Evolutionary conservation across 2,113 vertebrate genomes (phyloP).

Genomic region (Bubo scandiacus): DNA sequence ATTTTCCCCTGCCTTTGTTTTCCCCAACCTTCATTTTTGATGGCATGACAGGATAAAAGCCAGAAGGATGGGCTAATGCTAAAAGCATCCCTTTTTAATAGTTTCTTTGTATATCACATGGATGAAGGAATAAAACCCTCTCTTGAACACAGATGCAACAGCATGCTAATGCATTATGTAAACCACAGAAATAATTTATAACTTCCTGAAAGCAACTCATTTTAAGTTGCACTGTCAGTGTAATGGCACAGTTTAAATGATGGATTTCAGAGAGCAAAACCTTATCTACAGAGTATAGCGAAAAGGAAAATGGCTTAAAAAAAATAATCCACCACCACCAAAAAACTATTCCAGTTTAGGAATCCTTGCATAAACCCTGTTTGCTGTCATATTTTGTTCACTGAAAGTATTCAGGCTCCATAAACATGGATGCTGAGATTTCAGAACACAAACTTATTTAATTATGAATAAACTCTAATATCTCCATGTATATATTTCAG

Average conservation of each 20-base stretch:
- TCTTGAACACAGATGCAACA: not conserved
- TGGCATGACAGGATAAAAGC: not conserved
- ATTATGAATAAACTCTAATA: not conserved
- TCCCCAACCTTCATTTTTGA: not conserved
- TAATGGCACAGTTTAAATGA: not conserved
- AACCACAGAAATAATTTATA: conserved; percentile 39
- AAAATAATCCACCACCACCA: not conserved
- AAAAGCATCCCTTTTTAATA: not conserved
- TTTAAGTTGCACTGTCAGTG: not conserved
- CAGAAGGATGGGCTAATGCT: not conserved
- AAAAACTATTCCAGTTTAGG: not conserved
- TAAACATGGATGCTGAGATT: not conserved
- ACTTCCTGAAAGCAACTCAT: not conserved
- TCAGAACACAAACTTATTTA: not conserved
- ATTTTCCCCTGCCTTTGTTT: not conserved
- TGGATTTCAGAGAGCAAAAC: not conserved
- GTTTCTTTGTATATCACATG: not conserved
- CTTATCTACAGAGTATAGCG: not conserved
- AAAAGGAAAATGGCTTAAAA: not conserved
- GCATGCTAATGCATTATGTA: conserved; percentile 17
- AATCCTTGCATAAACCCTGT: not conserved
- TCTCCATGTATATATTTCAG: not conserved
- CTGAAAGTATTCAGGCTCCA: not conserved
- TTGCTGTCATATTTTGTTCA: not conserved
- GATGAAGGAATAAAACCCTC: not conserved